These are phyloP conservation scores for Ochropleura leucogaster DNA, from an alignment of 2,888 invertebrate species.

Conservation along the genomic window DNA sequence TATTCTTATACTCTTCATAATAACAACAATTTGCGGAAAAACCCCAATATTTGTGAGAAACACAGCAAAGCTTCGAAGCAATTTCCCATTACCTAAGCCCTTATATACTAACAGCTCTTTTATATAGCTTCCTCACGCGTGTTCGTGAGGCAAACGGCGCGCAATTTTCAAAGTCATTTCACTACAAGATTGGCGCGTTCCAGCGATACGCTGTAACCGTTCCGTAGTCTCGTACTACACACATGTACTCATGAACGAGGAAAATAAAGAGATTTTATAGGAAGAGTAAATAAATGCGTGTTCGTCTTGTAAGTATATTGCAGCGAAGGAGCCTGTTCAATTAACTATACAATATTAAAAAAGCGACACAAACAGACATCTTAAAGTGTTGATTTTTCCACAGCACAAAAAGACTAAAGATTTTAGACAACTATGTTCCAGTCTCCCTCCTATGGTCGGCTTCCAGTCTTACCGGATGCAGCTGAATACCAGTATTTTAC, in stretches of 20 bases:
- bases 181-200: slow-evolving; percentile 29
- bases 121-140: slow-evolving; percentile 5
- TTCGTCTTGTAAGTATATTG: background rate
- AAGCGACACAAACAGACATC: too few relatives aligned
- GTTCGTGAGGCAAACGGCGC: background rate
- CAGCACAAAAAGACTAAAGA: too few relatives aligned
- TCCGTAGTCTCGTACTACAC: background rate
- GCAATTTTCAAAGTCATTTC: slow-evolving; percentile 54
- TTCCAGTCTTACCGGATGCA: too few relatives aligned
- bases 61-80: background rate
- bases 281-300: background rate
- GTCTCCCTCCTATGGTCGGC: too few relatives aligned
- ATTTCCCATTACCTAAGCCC: slow-evolving; percentile 3
- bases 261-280: slow-evolving; percentile 3
- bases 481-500: too few relatives aligned
- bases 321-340: background rate
- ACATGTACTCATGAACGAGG: background rate
- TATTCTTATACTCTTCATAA: too few relatives aligned
- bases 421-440: too few relatives aligned
- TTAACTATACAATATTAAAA: too few relatives aligned
- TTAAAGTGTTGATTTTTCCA: too few relatives aligned
- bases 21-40: background rate
- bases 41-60: background rate
- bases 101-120: background rate
- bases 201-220: slow-evolving; percentile 27